These are phyloP conservation scores for Callaeas wilsoni DNA, from an alignment of 2,113 vertebrate genomes.

Conservation along the genomic window DNA sequence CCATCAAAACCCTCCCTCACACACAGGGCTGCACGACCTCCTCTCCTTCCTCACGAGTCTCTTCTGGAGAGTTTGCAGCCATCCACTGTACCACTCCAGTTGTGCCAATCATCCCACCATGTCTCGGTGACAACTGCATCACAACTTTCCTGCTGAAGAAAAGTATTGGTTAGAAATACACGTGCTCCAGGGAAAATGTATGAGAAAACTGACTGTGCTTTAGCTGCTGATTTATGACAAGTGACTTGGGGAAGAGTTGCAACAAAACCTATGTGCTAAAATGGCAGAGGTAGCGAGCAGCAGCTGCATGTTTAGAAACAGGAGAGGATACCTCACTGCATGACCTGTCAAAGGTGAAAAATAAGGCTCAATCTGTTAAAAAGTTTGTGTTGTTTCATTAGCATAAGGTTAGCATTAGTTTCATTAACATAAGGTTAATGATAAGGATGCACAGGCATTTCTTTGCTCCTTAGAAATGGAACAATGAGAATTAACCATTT, in stretches of 20 bases:
- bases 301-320: background rate
- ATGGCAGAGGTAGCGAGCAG: background rate
- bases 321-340: background rate
- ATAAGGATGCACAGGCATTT: background rate
- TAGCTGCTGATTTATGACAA: background rate
- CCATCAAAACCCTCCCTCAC: background rate
- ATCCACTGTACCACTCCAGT: background rate
- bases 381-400: background rate
- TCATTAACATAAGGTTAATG: background rate
- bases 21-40: rapidly evolving
- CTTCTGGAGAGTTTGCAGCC: background rate
- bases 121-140: background rate
- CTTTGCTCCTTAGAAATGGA: background rate
- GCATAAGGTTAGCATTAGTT: no score
- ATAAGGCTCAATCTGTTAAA: background rate
- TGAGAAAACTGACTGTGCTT: background rate
- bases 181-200: rapidly evolving
- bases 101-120: background rate
- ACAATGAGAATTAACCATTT: background rate
- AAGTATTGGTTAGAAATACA: background rate
- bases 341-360: background rate
- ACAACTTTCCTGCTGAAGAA: background rate
- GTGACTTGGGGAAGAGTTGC: no score
- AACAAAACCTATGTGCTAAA: background rate
- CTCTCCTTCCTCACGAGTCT: background rate